These are phyloP conservation scores for Ochropacha duplaris DNA, from an alignment of 2,888 invertebrate genomes.

Conservation along the genomic window DNA sequence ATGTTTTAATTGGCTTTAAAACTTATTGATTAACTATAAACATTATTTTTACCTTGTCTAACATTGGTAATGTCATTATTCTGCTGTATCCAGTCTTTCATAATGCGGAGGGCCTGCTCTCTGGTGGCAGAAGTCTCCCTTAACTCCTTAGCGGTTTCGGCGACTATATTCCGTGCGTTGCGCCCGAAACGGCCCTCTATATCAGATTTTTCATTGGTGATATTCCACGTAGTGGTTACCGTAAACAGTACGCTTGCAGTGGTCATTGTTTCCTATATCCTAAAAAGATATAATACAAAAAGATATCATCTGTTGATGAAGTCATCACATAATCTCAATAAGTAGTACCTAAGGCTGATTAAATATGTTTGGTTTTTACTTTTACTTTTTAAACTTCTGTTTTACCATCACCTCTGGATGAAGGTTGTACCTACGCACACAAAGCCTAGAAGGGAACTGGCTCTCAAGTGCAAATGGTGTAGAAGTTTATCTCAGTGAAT, in stretches of 20 bases:
- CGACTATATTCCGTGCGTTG: slow-evolving; percentile 45
- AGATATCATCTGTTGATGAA: too few relatives aligned
- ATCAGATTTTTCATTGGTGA: slow-evolving; percentile 57
- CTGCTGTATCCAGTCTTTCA: slow-evolving; percentile 87
- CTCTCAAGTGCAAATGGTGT: too few relatives aligned
- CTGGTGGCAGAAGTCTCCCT: slow-evolving; percentile 86
- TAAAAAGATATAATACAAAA: slow-evolving; percentile 13
- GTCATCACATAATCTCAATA: too few relatives aligned
- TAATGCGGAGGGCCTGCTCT: slow-evolving; percentile 85
- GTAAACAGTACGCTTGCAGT: slow-evolving; percentile 70
- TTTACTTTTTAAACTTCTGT: too few relatives aligned
- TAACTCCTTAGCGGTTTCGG: slow-evolving; percentile 85
- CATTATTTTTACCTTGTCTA: slow-evolving; percentile 77
- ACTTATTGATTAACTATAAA: too few relatives aligned
- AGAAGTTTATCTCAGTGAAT: too few relatives aligned
- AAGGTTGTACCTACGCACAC: too few relatives aligned
- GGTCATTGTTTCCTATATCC: slow-evolving; percentile 50
- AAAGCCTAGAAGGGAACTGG: too few relatives aligned
- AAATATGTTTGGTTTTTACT: too few relatives aligned
- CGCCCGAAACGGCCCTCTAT: slow-evolving; percentile 51
- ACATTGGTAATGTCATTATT: slow-evolving; percentile 87
- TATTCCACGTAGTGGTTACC: slow-evolving; percentile 63
- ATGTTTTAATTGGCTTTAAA: too few relatives aligned
- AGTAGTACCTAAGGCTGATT: too few relatives aligned
- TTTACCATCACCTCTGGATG: too few relatives aligned